These are phyloP conservation scores for Pediacus dermestoides DNA, from an alignment of 2,888 invertebrate species.

Conservation along the genomic window DNA sequence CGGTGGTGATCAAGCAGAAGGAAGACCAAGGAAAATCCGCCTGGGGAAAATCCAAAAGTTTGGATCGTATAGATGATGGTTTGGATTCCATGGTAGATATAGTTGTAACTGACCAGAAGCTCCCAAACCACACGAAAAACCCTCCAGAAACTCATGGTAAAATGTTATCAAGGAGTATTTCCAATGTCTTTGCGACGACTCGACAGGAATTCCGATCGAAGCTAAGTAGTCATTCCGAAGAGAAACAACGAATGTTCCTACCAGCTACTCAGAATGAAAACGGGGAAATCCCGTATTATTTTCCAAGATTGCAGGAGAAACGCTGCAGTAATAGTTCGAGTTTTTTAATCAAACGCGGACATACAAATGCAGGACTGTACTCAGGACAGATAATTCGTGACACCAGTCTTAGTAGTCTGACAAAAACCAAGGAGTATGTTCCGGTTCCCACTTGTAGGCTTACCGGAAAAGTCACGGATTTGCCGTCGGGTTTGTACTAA, in stretches of 20 bases:
- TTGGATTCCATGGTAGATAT: constrained; percentile 70
- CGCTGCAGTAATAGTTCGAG: constrained; percentile 42
- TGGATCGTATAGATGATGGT: constrained; percentile 72
- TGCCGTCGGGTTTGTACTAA: constrained; percentile 70
- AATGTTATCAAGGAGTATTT: constrained; percentile 36
- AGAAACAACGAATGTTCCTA: constrained; percentile 47
- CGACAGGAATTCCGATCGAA: constrained; percentile 21
- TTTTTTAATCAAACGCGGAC: constrained; percentile 62
- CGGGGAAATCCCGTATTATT: constrained; percentile 48
- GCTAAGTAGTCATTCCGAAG: constrained; percentile 34
- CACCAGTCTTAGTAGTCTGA: constrained; percentile 36
- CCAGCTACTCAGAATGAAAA: constrained; percentile 40
- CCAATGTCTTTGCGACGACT: constrained; percentile 28
- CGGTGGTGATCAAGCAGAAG: constrained; percentile 22
- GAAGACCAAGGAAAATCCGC: constrained; percentile 21
- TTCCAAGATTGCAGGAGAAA: constrained; percentile 47
- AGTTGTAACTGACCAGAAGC: constrained; percentile 54
- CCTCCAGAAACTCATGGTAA: constrained; percentile 38
- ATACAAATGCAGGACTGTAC: constrained; percentile 62
- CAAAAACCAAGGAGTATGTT: constrained; percentile 36
- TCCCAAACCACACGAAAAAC: constrained; percentile 16
- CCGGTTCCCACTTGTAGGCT: constrained; percentile 33
- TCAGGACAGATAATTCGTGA: constrained; percentile 55
- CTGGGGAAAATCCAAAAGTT: constrained; percentile 59
- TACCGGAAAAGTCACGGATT: constrained; percentile 65